Evolutionary conservation across 2,888 invertebrate genomes (phyloP), one percentile per base, ranked within the genome.

Genomic region (Pristionchus exspectatus): DNA sequence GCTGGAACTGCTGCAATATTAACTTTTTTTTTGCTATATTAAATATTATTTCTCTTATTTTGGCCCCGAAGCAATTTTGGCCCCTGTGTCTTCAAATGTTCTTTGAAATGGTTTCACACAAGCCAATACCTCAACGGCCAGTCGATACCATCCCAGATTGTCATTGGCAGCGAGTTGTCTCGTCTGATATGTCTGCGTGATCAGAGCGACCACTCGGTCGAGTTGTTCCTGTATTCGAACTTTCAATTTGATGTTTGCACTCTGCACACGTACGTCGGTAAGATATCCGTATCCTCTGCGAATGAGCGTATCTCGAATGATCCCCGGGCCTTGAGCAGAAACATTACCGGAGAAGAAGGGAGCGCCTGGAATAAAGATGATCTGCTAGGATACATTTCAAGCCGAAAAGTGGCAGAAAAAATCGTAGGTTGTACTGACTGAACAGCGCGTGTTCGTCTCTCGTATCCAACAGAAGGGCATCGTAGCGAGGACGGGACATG

Each of bases 401-500:
- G n/a, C n/a, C n/a, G n/a, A n/a, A n/a, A n/a, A n/a, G n/a, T n/a
- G n/a, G n/a, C n/a, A n/a, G n/a, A n/a, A n/a, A n/a, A n/a, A n/a
- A n/a, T n/a, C n/a, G n/a, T n/a, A n/a, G n/a, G n/a, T n/a, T 18
- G 16, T 2, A 74, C 72, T 74, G 1, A 74, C 74, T 74, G 74
- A 74, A 74, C 30, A 74, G 10, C 5, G 74, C 74, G 74, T 74
- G 74, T 44, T 74, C 74, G 74, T 74, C 74, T 38, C 74, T 74
- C 38, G 74, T 74, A 9, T 74, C 74, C 74, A 74, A 38, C 21
- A 74, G 74, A 2, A 74, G 74, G 2, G 74, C 74, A 18, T 74
- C 74, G 24, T 74, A 74, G 16, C 74, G 74, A 74, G 74, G 74
- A 2, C 74, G 74, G 10, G 38, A 24, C 9, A 16, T 38, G 21